Evolutionary conservation across 1,140 invertebrate species (phyloP).

Genomic region (Diorhabda carinulata): DNA sequence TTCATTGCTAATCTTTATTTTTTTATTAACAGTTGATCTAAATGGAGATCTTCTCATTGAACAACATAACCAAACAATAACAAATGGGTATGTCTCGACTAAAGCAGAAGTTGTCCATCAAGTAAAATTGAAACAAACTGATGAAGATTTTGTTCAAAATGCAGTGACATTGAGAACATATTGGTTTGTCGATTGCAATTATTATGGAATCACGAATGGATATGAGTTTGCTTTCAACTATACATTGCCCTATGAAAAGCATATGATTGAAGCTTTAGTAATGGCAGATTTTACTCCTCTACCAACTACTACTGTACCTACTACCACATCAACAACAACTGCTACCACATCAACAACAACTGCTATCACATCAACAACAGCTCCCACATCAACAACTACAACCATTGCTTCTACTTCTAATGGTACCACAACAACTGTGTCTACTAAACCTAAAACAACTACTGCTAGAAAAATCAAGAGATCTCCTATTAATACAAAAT

Average conservation of each 20-base stretch:
- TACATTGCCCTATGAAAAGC: constrained; percentile 54
- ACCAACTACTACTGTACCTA: constrained; percentile 57
- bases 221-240: constrained; percentile 62
- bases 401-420: constrained; percentile 32
- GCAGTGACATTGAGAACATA: constrained; percentile 62
- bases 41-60: constrained; percentile 60
- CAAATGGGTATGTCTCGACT: constrained; percentile 60
- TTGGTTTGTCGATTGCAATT: constrained; percentile 75
- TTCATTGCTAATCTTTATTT: constrained; percentile 26
- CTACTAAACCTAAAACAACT: constrained; percentile 12
- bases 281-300: constrained; percentile 62
- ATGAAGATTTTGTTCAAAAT: constrained; percentile 58
- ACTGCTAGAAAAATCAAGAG: too few species aligned
- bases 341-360: constrained; percentile 40
- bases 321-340: constrained; percentile 54
- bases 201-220: constrained; percentile 61
- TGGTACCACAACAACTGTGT: constrained; percentile 23
- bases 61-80: constrained; percentile 58
- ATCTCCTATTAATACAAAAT: too few species aligned
- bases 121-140: constrained; percentile 56
- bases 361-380: constrained; percentile 34
- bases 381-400: constrained; percentile 27
- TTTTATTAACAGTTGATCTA: constrained; percentile 51
- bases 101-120: constrained; percentile 54
- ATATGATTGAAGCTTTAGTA: constrained; percentile 66